Percentiles rank a stretch among this genome's conserved stretches.
phyloP scores from a whole-genome alignment of 2,888 invertebrate species.

The Cantharis lateralis region DNA sequence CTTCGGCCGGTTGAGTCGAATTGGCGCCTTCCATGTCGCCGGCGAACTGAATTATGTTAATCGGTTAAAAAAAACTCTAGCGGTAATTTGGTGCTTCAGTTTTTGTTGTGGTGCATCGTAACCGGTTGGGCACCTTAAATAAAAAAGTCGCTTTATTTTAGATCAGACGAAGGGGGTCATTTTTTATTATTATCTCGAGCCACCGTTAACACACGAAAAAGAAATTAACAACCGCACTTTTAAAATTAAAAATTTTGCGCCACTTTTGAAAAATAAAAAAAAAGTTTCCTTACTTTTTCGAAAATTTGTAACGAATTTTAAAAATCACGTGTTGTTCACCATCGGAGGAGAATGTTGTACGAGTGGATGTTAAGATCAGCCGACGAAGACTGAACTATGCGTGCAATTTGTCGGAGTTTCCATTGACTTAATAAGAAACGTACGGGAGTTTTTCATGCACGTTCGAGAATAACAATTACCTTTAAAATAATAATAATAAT shows the following conservation, averaged over 20 bases:
- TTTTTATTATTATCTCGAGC: neutral
- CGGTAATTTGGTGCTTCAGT: neutral
- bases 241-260: neutral
- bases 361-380: constrained; percentile 20
- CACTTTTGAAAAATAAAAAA: neutral
- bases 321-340: constrained; percentile 6
- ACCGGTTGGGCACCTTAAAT: neutral
- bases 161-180: neutral
- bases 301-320: neutral
- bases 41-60: neutral
- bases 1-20: neutral
- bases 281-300: neutral
- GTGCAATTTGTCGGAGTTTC: constrained; percentile 10
- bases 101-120: neutral
- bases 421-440: neutral
- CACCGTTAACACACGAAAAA: neutral
- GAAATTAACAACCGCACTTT: neutral
- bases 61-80: neutral
- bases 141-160: neutral
- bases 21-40: constrained; percentile 4
- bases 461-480: neutral
- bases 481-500: neutral
- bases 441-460: neutral
- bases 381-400: constrained; percentile 23
- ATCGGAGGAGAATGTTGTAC: constrained; percentile 15